These are phyloP conservation scores for Gymnothorax reevesii DNA, from an alignment of 2,797 vertebrate genomes.

Conservation along the genomic window DNA sequence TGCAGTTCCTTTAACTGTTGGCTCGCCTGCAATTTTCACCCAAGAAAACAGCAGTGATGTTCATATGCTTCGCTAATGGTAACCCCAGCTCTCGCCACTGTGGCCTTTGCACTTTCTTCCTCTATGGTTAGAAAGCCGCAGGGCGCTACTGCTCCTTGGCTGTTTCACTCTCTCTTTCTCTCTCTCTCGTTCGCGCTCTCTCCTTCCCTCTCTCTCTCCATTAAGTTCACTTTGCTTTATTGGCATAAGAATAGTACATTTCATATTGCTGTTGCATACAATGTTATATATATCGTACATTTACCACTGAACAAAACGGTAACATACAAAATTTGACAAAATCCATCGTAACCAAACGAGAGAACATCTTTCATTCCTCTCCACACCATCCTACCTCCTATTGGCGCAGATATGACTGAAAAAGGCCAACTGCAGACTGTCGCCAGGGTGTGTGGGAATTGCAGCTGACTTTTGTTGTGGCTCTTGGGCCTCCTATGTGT, in stretches of 20 bases:
- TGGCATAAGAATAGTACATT: too few species aligned
- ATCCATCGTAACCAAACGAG: too few species aligned
- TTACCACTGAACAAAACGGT: too few species aligned
- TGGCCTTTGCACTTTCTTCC: constrained; percentile 31
- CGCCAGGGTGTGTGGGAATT: background rate
- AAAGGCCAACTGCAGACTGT: background rate
- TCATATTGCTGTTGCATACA: too few species aligned
- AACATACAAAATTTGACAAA: too few species aligned
- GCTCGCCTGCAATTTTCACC: background rate
- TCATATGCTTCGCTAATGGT: constrained; percentile 25
- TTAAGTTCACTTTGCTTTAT: background rate
- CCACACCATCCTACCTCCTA: background rate
- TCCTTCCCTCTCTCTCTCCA: background rate
- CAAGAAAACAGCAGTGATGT: background rate
- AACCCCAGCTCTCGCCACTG: constrained; percentile 22
- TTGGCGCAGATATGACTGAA: background rate
- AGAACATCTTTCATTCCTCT: too few species aligned
- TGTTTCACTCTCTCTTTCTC: constrained; percentile 42
- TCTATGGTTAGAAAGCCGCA: constrained; percentile 1
- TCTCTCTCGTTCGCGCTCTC: constrained; percentile 37
- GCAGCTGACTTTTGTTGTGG: background rate
- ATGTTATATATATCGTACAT: too few species aligned
- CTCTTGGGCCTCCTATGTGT: background rate
- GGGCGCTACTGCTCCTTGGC: constrained; percentile 55
- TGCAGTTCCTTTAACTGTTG: background rate